Percentiles rank a stretch among this genome's conserved stretches.
These are phyloP conservation scores for Acanthochromis polyacanthus DNA, from an alignment of 2,113 vertebrate genomes.

Conservation along the genomic window DNA sequence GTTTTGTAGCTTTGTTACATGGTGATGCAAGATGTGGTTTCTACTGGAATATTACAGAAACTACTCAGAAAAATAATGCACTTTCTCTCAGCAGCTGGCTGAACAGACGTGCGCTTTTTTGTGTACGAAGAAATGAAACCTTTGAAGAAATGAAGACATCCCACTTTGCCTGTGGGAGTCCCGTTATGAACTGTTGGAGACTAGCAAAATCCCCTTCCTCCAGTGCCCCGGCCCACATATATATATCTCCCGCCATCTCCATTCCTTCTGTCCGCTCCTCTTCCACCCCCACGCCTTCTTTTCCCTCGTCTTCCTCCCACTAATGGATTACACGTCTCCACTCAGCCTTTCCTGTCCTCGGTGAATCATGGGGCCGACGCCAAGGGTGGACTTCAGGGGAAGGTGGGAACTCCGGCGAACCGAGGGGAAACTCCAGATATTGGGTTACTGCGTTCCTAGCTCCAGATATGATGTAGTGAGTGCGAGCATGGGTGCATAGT, in stretches of 20 bases:
- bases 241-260: slow-evolving; percentile 50
- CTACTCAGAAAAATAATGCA: background rate
- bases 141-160: slow-evolving; percentile 14
- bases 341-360: slow-evolving; percentile 72
- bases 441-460: slow-evolving; percentile 67
- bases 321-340: slow-evolving; percentile 74
- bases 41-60: background rate
- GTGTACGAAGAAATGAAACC: slow-evolving; percentile 11
- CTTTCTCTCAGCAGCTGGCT: background rate
- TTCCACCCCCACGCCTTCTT: slow-evolving; percentile 35
- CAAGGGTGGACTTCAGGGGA: slow-evolving; percentile 59
- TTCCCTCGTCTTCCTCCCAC: slow-evolving; percentile 47
- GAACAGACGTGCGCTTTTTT: slow-evolving; percentile 2
- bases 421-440: slow-evolving; percentile 71
- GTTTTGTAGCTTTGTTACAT: background rate
- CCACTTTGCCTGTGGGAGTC: slow-evolving; percentile 23
- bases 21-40: too few species aligned
- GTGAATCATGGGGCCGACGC: slow-evolving; percentile 72
- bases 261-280: slow-evolving; percentile 37
- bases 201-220: slow-evolving; percentile 40
- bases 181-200: slow-evolving; percentile 36
- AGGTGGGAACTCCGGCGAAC: slow-evolving; percentile 64
- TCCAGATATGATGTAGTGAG: slow-evolving; percentile 72
- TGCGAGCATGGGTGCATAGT: slow-evolving; percentile 49
- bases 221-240: slow-evolving; percentile 33